Evolutionary conservation across 2,888 invertebrate species (phyloP).

Genomic region (Aporophyla nigra): DNA sequence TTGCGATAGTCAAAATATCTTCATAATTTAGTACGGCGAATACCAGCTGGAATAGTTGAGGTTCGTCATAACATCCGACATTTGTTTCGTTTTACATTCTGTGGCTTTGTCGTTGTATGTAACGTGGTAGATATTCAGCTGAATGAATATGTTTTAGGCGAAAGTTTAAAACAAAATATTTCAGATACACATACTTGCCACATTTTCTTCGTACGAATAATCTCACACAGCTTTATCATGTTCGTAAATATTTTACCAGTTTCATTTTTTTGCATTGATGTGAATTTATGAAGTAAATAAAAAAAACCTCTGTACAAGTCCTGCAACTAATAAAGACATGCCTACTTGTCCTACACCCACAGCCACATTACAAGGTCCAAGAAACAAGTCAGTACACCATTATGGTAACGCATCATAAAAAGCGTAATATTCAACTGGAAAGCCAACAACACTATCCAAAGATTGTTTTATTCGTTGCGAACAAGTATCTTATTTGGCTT

Average conservation of each 20-base stretch:
- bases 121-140: not conserved
- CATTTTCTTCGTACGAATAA: not conserved
- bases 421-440: conserved; percentile 69
- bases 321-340: conserved; percentile 34
- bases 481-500: conserved; percentile 80
- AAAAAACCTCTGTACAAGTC: conserved; percentile 5
- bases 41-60: conserved; percentile 61
- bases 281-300: not conserved
- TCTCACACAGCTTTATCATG: not conserved
- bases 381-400: conserved; percentile 57
- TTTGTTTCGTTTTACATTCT: conserved; percentile 56
- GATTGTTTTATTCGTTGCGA: conserved; percentile 74
- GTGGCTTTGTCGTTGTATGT: conserved; percentile 25
- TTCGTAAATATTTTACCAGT: not conserved
- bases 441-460: conserved; percentile 73
- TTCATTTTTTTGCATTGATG: not conserved
- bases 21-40: conserved; percentile 64
- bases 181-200: not conserved
- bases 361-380: conserved; percentile 53
- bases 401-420: conserved; percentile 75
- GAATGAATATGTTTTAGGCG: not conserved
- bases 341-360: conserved; percentile 11
- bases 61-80: conserved; percentile 52
- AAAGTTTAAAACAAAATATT: not conserved
- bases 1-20: conserved; percentile 68